Conservation (phyloP, 2,113 vertebrate species). For the Puma concolor region DNA sequence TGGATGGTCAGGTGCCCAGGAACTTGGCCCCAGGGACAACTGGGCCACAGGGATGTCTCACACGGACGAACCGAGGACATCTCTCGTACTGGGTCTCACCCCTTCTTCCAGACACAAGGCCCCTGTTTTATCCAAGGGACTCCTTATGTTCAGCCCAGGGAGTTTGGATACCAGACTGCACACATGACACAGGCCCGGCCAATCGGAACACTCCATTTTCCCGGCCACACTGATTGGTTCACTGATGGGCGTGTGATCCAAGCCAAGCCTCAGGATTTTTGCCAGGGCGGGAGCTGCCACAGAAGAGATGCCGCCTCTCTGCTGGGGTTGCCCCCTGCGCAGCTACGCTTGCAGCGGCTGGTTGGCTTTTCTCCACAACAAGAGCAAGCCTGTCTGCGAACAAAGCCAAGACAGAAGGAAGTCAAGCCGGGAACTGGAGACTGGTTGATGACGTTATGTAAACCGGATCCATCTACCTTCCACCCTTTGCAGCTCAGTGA, state of each 20-base stretch:
- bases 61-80: not conserved
- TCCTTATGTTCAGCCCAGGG: not conserved
- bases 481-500: not conserved
- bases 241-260: not conserved
- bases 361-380: not conserved
- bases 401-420: not conserved
- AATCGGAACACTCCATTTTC: not conserved
- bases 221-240: not conserved
- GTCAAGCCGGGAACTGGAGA: not conserved
- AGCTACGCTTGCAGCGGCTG: not conserved
- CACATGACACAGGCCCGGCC: not conserved
- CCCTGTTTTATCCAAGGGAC: not conserved
- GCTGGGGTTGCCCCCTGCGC: not conserved
- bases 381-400: not conserved
- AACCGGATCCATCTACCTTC: not conserved
- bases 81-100: not conserved
- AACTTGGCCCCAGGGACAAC: not conserved
- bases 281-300: not conserved
- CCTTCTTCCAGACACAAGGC: not conserved
- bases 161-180: not conserved
- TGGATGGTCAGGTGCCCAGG: not conserved
- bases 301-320: not conserved
- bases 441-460: not conserved
- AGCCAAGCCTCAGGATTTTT: not conserved
- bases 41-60: not conserved